These are phyloP conservation scores for Bombyx huttoni DNA, from an alignment of 2,888 invertebrate genomes.

Conservation along the genomic window DNA sequence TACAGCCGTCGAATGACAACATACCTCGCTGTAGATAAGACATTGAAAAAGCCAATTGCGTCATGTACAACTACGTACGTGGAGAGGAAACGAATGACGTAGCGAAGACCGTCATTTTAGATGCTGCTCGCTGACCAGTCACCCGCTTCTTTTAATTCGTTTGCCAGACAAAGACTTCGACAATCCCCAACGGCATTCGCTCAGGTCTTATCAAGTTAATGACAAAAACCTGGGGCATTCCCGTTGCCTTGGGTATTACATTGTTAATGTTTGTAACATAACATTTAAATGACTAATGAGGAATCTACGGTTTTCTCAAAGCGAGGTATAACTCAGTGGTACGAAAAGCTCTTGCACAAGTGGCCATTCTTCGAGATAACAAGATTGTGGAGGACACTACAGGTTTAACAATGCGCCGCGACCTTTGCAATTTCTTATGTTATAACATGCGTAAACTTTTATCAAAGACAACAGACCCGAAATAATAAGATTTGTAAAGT, in stretches of 20 bases:
- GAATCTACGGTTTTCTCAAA: background rate
- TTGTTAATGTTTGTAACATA: background rate
- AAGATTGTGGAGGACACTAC: slow-evolving; percentile 25
- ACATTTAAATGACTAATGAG: background rate
- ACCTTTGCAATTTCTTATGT: slow-evolving; percentile 23
- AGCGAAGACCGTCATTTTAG: slow-evolving; percentile 53
- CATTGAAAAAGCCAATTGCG: slow-evolving; percentile 73
- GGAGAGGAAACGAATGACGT: slow-evolving; percentile 66
- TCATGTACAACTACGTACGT: slow-evolving; percentile 68
- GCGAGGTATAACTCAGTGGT: background rate
- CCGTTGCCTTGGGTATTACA: background rate
- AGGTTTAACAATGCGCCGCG: slow-evolving; percentile 27
- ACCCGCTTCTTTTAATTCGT: slow-evolving; percentile 42
- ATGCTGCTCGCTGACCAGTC: slow-evolving; percentile 39
- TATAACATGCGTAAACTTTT: slow-evolving; percentile 1
- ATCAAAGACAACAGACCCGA: no score
- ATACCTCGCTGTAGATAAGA: slow-evolving; percentile 67
- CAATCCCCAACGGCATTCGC: background rate
- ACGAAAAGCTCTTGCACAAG: background rate
- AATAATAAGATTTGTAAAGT: no score
- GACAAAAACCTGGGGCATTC: background rate
- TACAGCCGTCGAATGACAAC: slow-evolving; percentile 65
- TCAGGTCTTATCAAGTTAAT: background rate
- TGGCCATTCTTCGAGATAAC: slow-evolving; percentile 19
- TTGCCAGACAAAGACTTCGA: slow-evolving; percentile 24